A percentile compares a stretch with the other conserved stretches of the same genome.
These are phyloP conservation scores for Nomada fabriciana DNA, from an alignment of 2,888 invertebrate genomes.

Conservation along the genomic window DNA sequence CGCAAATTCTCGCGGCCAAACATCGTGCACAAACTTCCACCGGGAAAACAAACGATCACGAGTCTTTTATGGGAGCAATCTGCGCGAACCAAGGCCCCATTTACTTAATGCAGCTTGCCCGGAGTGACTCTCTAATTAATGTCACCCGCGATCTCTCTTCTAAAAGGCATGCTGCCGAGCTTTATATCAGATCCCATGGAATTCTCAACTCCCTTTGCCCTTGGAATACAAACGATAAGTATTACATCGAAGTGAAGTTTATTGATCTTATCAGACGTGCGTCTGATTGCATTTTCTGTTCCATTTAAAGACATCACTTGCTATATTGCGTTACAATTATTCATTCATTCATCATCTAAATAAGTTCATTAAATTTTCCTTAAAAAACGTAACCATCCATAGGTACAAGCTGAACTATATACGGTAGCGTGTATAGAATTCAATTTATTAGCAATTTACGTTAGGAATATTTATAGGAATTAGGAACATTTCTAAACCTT, in stretches of 20 bases:
- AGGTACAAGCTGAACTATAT: no score
- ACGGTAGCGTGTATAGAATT: no score
- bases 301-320: neutral
- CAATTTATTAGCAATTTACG: no score
- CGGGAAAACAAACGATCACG: constrained; percentile 50
- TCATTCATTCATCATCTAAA: no score
- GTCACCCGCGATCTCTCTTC: constrained; percentile 49
- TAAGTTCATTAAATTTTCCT: no score
- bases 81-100: constrained; percentile 42
- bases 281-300: neutral
- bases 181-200: constrained; percentile 26
- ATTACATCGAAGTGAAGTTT: neutral
- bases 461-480: no score
- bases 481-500: neutral
- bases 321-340: no score
- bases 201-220: neutral
- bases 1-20: constrained; percentile 43
- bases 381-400: no score
- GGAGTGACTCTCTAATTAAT: constrained; percentile 57
- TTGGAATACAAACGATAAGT: constrained; percentile 22
- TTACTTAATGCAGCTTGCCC: constrained; percentile 57
- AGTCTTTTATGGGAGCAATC: constrained; percentile 58
- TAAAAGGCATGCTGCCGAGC: constrained; percentile 30
- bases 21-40: constrained; percentile 26
- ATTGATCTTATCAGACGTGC: neutral